Evolutionary conservation across 2,113 vertebrate genomes (phyloP).

Genomic region (Physeter macrocephalus): DNA sequence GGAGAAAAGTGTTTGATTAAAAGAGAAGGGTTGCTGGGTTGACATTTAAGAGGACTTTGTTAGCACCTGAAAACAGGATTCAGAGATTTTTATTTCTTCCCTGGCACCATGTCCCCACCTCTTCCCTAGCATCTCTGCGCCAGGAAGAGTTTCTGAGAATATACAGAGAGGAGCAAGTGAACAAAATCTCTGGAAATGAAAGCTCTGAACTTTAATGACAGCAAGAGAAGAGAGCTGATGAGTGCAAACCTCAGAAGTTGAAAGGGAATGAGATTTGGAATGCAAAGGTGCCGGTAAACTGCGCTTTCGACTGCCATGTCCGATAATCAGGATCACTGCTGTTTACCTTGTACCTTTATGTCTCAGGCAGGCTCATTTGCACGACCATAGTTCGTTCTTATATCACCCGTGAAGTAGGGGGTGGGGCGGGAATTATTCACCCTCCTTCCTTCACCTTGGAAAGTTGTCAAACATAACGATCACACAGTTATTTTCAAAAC

Average conservation of each 20-base stretch:
- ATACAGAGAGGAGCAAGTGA: not conserved
- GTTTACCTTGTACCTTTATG: not conserved
- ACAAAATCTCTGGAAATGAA: not conserved
- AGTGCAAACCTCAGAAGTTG: fast-evolving
- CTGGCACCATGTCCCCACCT: not conserved
- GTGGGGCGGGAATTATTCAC: not conserved
- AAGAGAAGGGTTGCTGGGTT: not conserved
- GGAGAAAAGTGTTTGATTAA: not conserved
- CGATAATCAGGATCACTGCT: not conserved
- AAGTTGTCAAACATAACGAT: fast-evolving
- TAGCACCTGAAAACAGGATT: not conserved
- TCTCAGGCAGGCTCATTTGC: fast-evolving
- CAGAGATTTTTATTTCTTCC: too few relatives aligned
- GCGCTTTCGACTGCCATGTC: fast-evolving
- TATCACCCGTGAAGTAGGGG: not conserved
- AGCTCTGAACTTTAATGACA: not conserved
- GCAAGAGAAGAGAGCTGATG: not conserved
- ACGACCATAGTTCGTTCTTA: not conserved
- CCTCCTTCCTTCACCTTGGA: not conserved
- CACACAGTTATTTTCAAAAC: not conserved
- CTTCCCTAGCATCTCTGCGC: not conserved
- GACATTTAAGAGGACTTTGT: not conserved
- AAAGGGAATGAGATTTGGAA: not conserved
- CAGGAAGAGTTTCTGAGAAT: not conserved
- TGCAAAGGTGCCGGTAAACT: fast-evolving